These are phyloP conservation scores for Gortyna flavago DNA, from an alignment of 2,888 invertebrate genomes.

Conservation along the genomic window DNA sequence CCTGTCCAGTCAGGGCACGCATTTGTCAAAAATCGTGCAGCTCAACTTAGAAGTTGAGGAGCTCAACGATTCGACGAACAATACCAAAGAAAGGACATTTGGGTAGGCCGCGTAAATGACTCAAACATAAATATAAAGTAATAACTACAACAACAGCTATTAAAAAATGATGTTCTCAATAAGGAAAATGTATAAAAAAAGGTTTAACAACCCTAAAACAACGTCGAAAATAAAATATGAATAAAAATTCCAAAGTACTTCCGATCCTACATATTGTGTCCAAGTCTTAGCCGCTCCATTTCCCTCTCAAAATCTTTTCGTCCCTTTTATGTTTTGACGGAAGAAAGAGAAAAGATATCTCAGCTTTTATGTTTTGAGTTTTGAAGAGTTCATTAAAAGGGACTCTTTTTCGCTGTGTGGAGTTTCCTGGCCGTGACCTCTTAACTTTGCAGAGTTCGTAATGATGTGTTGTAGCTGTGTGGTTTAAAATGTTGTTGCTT, in stretches of 20 bases:
- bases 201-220: too few relatives aligned
- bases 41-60: too few relatives aligned
- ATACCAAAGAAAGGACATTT: too few relatives aligned
- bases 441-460: slow-evolving; percentile 40
- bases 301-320: slow-evolving; percentile 50
- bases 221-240: slow-evolving; percentile 42
- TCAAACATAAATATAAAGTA: too few relatives aligned
- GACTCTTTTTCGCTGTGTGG: slow-evolving; percentile 42
- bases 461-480: slow-evolving; percentile 46
- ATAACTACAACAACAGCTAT: too few relatives aligned
- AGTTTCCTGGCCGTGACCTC: slow-evolving; percentile 58
- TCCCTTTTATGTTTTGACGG: slow-evolving; percentile 45
- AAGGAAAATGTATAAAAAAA: too few relatives aligned
- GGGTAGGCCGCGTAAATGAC: too few relatives aligned
- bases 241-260: slow-evolving; percentile 41
- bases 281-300: slow-evolving; percentile 49
- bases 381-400: slow-evolving; percentile 65
- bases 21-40: too few relatives aligned
- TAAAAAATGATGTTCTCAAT: too few relatives aligned
- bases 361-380: slow-evolving; percentile 61
- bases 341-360: slow-evolving; percentile 57
- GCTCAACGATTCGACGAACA: too few relatives aligned
- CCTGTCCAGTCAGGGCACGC: too few relatives aligned
- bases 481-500: slow-evolving; percentile 4
- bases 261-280: slow-evolving; percentile 43